Evolutionary conservation across 2,797 vertebrate species (phyloP), one percentile per base, ranked within the genome.

Genomic region (Falco cherrug): DNA sequence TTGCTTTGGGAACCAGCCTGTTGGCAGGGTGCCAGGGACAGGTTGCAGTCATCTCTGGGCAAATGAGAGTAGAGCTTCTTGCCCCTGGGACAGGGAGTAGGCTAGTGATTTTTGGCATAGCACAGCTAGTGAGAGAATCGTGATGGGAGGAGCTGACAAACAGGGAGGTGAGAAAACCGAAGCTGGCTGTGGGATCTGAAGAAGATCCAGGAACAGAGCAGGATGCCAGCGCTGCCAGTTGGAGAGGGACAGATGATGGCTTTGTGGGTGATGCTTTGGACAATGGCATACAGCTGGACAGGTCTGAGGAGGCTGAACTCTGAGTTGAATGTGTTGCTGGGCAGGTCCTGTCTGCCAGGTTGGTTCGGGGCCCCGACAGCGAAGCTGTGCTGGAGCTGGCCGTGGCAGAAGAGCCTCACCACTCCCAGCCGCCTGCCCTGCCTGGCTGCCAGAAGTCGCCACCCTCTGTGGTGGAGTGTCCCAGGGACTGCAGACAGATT

Each of bases 51-150:
- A 1, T 82, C 67, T 89, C 54, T 97, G 78, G 86, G 82, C 91
- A 94, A 83, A 70, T 22, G 63, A 91, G 78, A 77, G 53, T 35
- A 6, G 60, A 95, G 93, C 80, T 84, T 48, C 73, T 84, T 95
- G 92, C 92, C 93, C 68, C 14, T 51, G 76, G 89, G 92, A 73
- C 64, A 93, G 90, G 92, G 95, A 87, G 95, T 77, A 41, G 84
- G 68, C 79, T 80, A 29, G 43, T 74, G 84, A n/a, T 48, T 90
- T 80, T 48, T 93, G 92, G 75, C 87, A 33, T 60, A 26, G 48
- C 48, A 19, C 63, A 81, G 54, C 75, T 29, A 70, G 60, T 22
- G 81, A 85, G 84, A 84, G 67, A 47, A 89, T 93, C 1, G 0
- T 51, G 74, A 51, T 89, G 70, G 63, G 90, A 94, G 68, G 61